Conservation (phyloP, 2,797 vertebrate genomes). For the Xenopus petersii region DNA sequence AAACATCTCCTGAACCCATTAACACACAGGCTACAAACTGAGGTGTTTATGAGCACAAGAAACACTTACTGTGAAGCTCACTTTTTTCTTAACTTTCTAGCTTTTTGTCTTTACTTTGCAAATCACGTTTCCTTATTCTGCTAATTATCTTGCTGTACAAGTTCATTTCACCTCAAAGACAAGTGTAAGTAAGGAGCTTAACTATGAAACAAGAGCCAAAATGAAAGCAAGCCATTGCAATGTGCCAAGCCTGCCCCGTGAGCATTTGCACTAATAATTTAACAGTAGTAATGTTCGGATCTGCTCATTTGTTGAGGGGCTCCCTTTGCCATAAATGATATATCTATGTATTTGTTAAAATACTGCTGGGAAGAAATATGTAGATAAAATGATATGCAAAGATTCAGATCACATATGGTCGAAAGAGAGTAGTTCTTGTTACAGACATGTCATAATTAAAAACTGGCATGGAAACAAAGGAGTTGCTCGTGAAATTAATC, state of each 20-base stretch:
- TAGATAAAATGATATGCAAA: conserved; percentile 20
- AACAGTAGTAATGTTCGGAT: conserved; percentile 17
- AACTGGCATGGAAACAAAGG: conserved; percentile 38
- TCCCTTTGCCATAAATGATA: conserved; percentile 23
- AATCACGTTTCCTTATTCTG: conserved; percentile 25
- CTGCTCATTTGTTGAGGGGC: conserved; percentile 26
- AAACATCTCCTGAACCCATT: conserved; percentile 48
- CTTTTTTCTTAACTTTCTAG: conserved; percentile 39
- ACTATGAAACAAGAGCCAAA: conserved; percentile 6
- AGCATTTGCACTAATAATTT: conserved; percentile 23
- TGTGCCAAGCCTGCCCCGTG: conserved; percentile 18
- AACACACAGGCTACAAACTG: conserved; percentile 43
- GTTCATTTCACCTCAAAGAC: conserved; percentile 27
- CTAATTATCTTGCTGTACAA: conserved; percentile 36
- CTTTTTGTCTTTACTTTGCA: conserved; percentile 45
- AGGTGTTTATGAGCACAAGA: conserved; percentile 47
- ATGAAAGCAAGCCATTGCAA: conserved; percentile 1
- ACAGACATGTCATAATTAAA: conserved; percentile 43
- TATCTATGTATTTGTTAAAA: conserved; percentile 20
- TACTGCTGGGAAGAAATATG: conserved; percentile 18
- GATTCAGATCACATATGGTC: conserved; percentile 24
- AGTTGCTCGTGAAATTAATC: conserved; percentile 38
- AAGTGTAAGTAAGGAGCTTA: conserved; percentile 11
- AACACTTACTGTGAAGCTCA: conserved; percentile 41
- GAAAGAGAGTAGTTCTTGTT: conserved; percentile 23